Evolutionary conservation across 2,113 vertebrate species (phyloP), one percentile per base, ranked within the genome.

Genomic region (Rhagologus leucostigma): DNA sequence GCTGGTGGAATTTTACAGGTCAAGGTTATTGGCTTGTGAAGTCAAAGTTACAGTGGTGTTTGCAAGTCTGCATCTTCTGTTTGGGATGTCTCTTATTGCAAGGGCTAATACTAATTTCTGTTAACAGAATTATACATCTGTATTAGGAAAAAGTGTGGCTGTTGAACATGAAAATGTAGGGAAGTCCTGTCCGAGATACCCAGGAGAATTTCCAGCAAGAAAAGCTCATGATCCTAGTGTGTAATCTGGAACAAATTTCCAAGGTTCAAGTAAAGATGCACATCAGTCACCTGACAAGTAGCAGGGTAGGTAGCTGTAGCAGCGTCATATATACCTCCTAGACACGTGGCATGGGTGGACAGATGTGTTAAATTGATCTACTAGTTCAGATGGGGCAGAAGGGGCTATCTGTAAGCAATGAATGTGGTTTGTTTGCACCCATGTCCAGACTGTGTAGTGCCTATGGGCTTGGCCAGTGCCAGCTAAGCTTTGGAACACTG

Each of bases 1-100:
- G 1, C 67, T 65, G 50, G 11, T 87, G 89, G 91, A 89, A 96
- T 96, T 92, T 95, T 82, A 26, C 50, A 63, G 84, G 82, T 94
- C 96, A 95, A 89, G 89, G 89, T 64, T 89, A 17, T 4, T 79
- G 62, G 46, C 57, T 91, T 91, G 41, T 69, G 65, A 93, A 84
- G 49, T 52, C 42, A 47, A 17, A 90, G n/a, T 64, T 82, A 37
- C 8, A 3, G 0, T n/a, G 30, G 32, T 71, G 30, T 44, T 87
- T 76, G 49, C 81, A 79, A 71, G 29, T 65, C 37, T 62, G 5
- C 35, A 26, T 16, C 18, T 65, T 63, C 29, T 93, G 7, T 60
- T 87, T 27, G 42, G 46, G 37, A 53, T 42, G 10, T 42, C 18
- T 62, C 17, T 63, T 78, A 2, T 10, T 52, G 50, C 15, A 57